These are phyloP conservation scores for Triplophysa siluroides DNA, from an alignment of 2,113 vertebrate species.

Conservation along the genomic window DNA sequence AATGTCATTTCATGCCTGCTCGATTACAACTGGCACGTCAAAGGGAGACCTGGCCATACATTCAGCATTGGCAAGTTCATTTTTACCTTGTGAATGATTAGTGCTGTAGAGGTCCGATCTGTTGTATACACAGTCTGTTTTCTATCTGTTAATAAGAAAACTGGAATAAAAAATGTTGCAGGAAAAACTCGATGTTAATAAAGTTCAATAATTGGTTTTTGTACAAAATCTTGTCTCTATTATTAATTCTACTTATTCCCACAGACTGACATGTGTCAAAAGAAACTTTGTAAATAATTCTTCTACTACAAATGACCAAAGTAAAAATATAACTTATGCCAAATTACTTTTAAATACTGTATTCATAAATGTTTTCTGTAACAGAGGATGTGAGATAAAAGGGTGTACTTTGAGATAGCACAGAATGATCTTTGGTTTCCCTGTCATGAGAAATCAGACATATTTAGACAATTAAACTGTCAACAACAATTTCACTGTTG, in stretches of 20 bases:
- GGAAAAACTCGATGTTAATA: constrained; percentile 85
- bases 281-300: no score
- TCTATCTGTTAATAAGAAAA: constrained; percentile 90
- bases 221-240: constrained; percentile 65
- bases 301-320: no score
- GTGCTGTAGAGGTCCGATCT: constrained; percentile 88
- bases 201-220: constrained; percentile 91
- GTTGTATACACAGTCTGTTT: constrained; percentile 96
- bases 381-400: not conserved
- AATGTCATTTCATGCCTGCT: constrained; percentile 20
- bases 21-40: constrained; percentile 23
- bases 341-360: no score
- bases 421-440: not conserved
- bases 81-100: constrained; percentile 90
- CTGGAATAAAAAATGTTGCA: constrained; percentile 70
- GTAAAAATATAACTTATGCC: no score
- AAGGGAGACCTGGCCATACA: constrained; percentile 40
- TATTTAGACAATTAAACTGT: no score
- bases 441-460: not conserved
- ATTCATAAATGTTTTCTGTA: no score
- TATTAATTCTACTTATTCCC: not conserved
- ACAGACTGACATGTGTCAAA: not conserved
- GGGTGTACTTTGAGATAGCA: not conserved
- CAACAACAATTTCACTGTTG: no score
- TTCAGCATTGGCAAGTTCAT: constrained; percentile 69